These are phyloP conservation scores for Rotaria magnacalcarata DNA, from an alignment of 2,888 invertebrate species.

Conservation along the genomic window DNA sequence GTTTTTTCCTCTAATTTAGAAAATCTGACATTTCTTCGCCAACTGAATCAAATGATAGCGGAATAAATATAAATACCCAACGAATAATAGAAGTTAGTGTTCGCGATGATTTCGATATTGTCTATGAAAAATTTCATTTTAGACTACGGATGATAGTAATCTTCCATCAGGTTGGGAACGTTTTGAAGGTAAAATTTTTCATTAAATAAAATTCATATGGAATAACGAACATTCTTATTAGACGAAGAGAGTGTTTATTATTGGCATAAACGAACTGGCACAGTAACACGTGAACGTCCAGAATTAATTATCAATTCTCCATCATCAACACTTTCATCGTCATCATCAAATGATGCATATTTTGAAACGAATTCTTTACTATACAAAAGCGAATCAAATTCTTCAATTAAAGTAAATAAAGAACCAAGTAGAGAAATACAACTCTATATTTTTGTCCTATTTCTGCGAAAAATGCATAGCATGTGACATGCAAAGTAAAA, in stretches of 20 bases:
- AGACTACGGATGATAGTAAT: not conserved
- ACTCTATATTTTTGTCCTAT: too few relatives aligned
- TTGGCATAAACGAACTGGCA: conserved; percentile 98
- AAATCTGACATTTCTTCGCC: not conserved
- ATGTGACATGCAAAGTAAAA: too few relatives aligned
- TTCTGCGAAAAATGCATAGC: too few relatives aligned
- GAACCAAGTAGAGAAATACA: not conserved
- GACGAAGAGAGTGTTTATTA: conserved; percentile 88
- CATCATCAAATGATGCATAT: conserved; percentile 15
- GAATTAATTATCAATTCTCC: not conserved
- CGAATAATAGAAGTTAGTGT: not conserved
- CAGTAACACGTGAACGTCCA: conserved; percentile 84
- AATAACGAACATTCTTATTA: not conserved
- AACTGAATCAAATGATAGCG: conserved; percentile 14
- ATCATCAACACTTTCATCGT: conserved; percentile 25
- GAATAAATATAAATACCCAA: not conserved
- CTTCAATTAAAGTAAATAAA: not conserved
- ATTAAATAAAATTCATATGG: too few relatives aligned
- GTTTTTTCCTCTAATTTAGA: not conserved
- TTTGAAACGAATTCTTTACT: not conserved
- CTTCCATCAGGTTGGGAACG: conserved; percentile 8
- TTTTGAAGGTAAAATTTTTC: not conserved
- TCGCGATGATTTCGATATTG: not conserved
- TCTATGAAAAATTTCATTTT: not conserved
- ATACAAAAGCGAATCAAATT: not conserved